Evolutionary conservation across 2,888 invertebrate species (phyloP).

Genomic region (Leptodirus hochenwartii): DNA sequence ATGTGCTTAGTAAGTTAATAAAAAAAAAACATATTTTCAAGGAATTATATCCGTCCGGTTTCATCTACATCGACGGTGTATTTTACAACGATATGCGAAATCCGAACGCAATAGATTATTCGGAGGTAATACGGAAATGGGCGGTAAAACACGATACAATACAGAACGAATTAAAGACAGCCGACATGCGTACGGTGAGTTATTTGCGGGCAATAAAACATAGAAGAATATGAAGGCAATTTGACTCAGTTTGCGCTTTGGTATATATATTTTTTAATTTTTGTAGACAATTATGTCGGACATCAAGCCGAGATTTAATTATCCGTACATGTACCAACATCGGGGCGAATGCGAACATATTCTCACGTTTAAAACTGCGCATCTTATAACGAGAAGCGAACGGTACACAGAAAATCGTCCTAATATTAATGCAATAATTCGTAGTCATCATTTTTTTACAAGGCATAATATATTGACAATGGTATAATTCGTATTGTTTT

Average conservation of each 20-base stretch:
- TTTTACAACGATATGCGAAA: constrained; percentile 61
- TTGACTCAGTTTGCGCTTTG: constrained; percentile 1
- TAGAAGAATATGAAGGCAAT: no score
- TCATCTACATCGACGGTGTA: constrained; percentile 58
- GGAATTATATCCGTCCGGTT: constrained; percentile 49
- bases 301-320: constrained; percentile 38
- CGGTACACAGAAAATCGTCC: constrained; percentile 16
- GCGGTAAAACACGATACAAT: constrained; percentile 23
- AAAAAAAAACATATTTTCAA: constrained; percentile 18
- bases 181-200: constrained; percentile 33
- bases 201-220: constrained; percentile 2
- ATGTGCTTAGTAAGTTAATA: constrained; percentile 1
- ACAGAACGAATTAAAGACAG: constrained; percentile 30
- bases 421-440: no score
- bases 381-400: constrained; percentile 34
- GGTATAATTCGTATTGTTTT: no score
- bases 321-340: constrained; percentile 69
- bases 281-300: constrained; percentile 29
- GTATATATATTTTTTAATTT: constrained; percentile 9
- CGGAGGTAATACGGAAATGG: constrained; percentile 45
- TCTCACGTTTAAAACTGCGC: constrained; percentile 60
- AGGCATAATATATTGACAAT: no score
- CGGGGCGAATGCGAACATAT: constrained; percentile 87
- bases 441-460: no score
- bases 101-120: constrained; percentile 42